phyloP scores from a whole-genome alignment of 2,888 invertebrate species.

The Celastrina argiolus region DNA sequence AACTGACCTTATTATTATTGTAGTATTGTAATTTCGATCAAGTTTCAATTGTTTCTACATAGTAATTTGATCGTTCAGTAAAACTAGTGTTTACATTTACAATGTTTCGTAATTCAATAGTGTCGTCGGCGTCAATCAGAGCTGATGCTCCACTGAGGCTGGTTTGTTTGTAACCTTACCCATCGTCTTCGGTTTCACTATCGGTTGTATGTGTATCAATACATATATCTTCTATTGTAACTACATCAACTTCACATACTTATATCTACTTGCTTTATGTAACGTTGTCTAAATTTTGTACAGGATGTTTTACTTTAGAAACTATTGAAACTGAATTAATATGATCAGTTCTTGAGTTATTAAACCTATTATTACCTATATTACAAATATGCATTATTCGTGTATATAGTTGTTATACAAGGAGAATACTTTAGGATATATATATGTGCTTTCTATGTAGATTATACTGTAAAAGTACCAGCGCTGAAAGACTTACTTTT shows the following conservation, averaged over 20 bases:
- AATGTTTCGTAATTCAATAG: background rate
- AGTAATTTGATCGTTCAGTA: background rate
- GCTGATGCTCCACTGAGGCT: constrained; percentile 27
- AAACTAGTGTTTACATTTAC: background rate
- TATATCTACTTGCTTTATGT: background rate
- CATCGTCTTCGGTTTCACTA: constrained; percentile 30
- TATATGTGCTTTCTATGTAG: no score
- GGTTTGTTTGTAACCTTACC: constrained; percentile 34
- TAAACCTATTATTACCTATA: background rate
- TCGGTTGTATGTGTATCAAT: background rate
- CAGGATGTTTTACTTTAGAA: background rate
- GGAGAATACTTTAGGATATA: no score
- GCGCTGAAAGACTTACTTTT: no score
- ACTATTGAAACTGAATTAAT: background rate
- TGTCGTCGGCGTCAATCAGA: background rate
- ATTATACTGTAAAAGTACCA: no score
- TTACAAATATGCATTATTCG: no score
- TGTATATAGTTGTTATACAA: no score
- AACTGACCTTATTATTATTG: background rate
- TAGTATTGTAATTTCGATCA: background rate
- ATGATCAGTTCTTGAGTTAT: background rate
- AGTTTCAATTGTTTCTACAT: background rate
- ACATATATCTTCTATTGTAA: background rate
- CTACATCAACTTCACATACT: background rate
- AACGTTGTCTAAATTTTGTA: background rate